phyloP scores from a whole-genome alignment of 2,888 invertebrate species.

The Xestia c-nigrum region DNA sequence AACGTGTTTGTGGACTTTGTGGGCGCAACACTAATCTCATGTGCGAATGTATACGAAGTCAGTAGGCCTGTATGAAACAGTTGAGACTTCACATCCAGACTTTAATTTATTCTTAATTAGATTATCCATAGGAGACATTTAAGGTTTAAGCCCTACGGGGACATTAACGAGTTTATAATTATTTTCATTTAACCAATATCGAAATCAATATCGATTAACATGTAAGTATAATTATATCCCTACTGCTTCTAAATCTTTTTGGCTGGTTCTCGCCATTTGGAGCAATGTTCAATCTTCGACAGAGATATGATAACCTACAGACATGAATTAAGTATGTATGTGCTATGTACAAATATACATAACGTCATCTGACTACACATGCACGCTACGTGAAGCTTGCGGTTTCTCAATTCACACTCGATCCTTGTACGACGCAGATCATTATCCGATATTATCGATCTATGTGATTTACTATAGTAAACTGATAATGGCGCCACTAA shows the following conservation, averaged over 20 bases:
- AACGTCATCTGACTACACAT: constrained; percentile 44
- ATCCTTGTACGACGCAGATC: constrained; percentile 79
- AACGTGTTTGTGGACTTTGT: constrained; percentile 37
- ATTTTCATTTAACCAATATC: not conserved
- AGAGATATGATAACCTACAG: constrained; percentile 36
- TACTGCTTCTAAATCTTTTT: constrained; percentile 8
- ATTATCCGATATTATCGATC: constrained; percentile 84
- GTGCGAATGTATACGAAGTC: constrained; percentile 12
- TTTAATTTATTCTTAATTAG: not conserved
- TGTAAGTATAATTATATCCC: not conserved
- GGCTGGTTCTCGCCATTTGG: constrained; percentile 7
- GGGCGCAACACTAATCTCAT: constrained; percentile 37
- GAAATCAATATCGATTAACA: not conserved
- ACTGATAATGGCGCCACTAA: constrained; percentile 84
- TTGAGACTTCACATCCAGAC: not conserved
- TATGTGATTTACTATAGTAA: constrained; percentile 85
- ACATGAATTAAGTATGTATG: constrained; percentile 27
- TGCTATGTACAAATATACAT: constrained; percentile 22
- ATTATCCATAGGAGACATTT: not conserved
- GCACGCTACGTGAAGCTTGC: constrained; percentile 73
- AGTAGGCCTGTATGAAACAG: not conserved
- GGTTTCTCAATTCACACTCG: constrained; percentile 83
- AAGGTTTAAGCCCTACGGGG: not conserved
- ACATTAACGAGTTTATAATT: not conserved
- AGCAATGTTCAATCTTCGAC: constrained; percentile 28